phyloP scores from a whole-genome alignment of 2,888 invertebrate genomes.

The Dicyrtomina minuta region DNA sequence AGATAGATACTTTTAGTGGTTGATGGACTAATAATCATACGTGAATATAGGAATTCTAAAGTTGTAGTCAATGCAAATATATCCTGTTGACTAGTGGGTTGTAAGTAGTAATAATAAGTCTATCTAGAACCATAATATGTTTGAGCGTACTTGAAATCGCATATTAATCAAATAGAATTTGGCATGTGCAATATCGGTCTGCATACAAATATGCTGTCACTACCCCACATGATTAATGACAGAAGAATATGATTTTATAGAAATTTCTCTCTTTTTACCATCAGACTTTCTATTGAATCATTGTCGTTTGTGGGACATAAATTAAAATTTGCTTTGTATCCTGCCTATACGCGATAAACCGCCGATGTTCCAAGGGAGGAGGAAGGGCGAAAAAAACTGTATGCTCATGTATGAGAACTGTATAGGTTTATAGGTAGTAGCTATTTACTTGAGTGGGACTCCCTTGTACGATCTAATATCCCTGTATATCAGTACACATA shows the following conservation, averaged over 20 bases:
- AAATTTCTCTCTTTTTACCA: slow-evolving; percentile 53
- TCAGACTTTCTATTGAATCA: slow-evolving; percentile 54
- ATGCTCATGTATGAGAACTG: not conserved
- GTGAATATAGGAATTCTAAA: not conserved
- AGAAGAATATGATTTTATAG: slow-evolving; percentile 54
- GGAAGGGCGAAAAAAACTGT: slow-evolving; percentile 24
- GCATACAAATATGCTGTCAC: slow-evolving; percentile 55
- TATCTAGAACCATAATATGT: slow-evolving; percentile 4
- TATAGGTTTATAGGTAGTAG: not conserved
- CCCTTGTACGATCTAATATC: no score
- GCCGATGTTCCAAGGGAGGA: slow-evolving; percentile 38
- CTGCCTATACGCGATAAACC: slow-evolving; percentile 51
- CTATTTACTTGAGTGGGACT: not conserved
- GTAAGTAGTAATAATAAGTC: not conserved
- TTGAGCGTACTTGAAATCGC: slow-evolving; percentile 48
- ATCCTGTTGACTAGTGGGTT: no score
- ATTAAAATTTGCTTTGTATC: slow-evolving; percentile 54
- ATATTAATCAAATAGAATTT: slow-evolving; percentile 55
- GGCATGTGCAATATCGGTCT: slow-evolving; percentile 55
- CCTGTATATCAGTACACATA: no score
- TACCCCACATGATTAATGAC: slow-evolving; percentile 54
- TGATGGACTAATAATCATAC: not conserved
- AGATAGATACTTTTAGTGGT: not conserved
- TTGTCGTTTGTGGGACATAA: slow-evolving; percentile 54
- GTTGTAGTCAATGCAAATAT: no score